Conservation (phyloP, 2,888 invertebrate species). For the Torymus texanus region DNA sequence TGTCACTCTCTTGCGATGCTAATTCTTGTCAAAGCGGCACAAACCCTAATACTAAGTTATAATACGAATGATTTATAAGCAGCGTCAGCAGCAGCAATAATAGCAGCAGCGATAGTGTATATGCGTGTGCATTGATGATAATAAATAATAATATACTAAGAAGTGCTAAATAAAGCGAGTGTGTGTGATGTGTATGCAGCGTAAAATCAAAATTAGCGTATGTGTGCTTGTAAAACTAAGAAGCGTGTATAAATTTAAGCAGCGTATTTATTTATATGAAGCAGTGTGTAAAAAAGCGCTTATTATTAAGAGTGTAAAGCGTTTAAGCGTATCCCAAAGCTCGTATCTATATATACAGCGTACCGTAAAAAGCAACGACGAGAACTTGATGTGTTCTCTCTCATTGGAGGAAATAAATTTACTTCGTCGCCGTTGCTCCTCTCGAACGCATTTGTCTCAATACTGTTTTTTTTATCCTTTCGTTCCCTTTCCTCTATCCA, state of each 20-base stretch:
- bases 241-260: conserved; percentile 46
- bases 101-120: neutral
- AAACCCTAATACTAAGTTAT: conserved; percentile 19
- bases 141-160: neutral
- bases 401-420: neutral
- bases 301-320: conserved; percentile 49
- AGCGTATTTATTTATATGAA: conserved; percentile 27
- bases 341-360: conserved; percentile 2
- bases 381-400: neutral
- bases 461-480: conserved; percentile 35
- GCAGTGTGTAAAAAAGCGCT: conserved; percentile 41
- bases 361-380: conserved; percentile 31
- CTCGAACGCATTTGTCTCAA: neutral
- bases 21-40: conserved; percentile 30
- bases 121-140: too few relatives aligned
- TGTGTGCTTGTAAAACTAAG: conserved; percentile 27
- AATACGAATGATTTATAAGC: conserved; percentile 5
- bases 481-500: conserved; percentile 51
- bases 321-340: conserved; percentile 50
- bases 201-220: conserved; percentile 27
- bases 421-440: conserved; percentile 21
- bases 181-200: too few relatives aligned
- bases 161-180: neutral
- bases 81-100: conserved; percentile 10
- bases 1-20: conserved; percentile 27